Conservation (phyloP, 2,797 vertebrate species). For the Fistularia commersonii region DNA sequence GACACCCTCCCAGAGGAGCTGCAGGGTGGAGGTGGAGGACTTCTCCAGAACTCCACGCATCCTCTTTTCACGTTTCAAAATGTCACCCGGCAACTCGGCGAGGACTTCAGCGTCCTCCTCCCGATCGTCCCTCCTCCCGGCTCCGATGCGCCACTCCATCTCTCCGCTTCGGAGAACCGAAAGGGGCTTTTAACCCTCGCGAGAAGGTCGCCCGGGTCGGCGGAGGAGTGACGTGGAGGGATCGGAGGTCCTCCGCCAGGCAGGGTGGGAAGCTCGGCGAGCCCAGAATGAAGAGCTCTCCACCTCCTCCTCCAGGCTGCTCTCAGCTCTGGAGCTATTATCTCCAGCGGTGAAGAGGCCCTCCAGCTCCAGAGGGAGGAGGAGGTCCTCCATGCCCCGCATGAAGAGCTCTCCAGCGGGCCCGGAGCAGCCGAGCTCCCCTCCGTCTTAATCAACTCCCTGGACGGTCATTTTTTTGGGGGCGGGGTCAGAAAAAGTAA, state of each 20-base stretch:
- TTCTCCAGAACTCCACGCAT: too few relatives aligned
- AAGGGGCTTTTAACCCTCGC: constrained; percentile 69
- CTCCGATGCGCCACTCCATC: constrained; percentile 35
- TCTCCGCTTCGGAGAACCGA: constrained; percentile 35
- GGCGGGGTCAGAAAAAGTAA: too few relatives aligned
- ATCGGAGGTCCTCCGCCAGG: constrained; percentile 44
- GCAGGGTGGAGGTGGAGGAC: too few relatives aligned
- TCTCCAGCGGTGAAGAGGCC: too few relatives aligned
- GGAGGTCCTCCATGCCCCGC: too few relatives aligned
- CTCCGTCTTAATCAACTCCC: constrained; percentile 61
- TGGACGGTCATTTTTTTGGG: background rate
- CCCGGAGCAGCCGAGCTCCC: too few relatives aligned
- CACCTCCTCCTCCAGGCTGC: too few relatives aligned
- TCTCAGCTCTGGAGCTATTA: too few relatives aligned
- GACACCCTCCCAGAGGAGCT: too few relatives aligned
- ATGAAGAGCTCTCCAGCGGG: too few relatives aligned
- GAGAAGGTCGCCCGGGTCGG: constrained; percentile 75
- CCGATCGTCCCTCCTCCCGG: constrained; percentile 28
- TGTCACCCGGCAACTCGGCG: too few relatives aligned
- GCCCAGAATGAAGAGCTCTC: constrained; percentile 54
- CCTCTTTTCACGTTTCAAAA: too few relatives aligned
- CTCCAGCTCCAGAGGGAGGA: constrained; percentile 46
- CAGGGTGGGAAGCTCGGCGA: constrained; percentile 46
- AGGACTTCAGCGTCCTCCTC: constrained; percentile 17
- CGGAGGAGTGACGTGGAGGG: constrained; percentile 53